A percentile compares a stretch with the other conserved stretches of the same genome.
Conservation (phyloP, 2,888 invertebrate genomes). For the Mystacides longicornis region DNA sequence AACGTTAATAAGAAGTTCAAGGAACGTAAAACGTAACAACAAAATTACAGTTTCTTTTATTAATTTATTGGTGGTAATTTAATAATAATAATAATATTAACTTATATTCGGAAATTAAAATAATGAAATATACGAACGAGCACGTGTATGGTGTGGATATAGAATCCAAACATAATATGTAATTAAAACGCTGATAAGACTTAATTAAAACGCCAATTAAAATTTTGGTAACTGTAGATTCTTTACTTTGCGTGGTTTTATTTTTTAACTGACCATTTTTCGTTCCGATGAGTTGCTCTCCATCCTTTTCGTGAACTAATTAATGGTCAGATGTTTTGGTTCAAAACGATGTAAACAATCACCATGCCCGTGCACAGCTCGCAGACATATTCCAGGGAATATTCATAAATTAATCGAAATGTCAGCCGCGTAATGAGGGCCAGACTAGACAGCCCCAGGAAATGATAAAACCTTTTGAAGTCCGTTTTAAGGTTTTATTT, state of each 20-base stretch:
- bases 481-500: background rate
- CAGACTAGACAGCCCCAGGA: background rate
- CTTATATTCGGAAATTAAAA: too few species aligned
- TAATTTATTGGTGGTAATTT: background rate
- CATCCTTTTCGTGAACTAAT: constrained; percentile 17
- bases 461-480: background rate
- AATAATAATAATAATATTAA: background rate
- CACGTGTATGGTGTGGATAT: too few species aligned
- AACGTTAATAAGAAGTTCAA: background rate
- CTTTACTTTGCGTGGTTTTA: too few species aligned
- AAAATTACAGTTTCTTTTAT: constrained; percentile 1
- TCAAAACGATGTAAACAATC: constrained; percentile 21
- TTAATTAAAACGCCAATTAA: constrained; percentile 23
- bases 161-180: too few species aligned
- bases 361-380: background rate
- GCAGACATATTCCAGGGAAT: background rate
- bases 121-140: too few species aligned
- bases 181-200: constrained; percentile 20
- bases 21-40: background rate
- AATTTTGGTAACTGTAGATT: constrained; percentile 21
- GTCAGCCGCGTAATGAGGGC: background rate
- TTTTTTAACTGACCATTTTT: constrained; percentile 15
- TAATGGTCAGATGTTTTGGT: constrained; percentile 21
- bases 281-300: constrained; percentile 13
- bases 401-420: background rate